Evolutionary conservation across 2,888 invertebrate species (phyloP).

Genomic region (Parnassius mnemosyne): DNA sequence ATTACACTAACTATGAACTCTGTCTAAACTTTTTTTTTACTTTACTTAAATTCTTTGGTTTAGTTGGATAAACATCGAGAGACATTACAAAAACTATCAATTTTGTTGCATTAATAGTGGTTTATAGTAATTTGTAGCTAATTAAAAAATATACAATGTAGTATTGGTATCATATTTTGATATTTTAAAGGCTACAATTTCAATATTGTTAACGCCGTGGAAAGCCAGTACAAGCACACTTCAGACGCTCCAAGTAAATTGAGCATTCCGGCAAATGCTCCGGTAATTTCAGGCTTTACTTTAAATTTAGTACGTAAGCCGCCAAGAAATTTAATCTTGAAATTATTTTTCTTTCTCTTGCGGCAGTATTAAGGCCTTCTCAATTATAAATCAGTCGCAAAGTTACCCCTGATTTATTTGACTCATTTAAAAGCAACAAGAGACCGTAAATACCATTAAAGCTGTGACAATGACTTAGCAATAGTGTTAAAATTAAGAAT

Average conservation of each 20-base stretch:
- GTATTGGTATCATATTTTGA: slow-evolving; percentile 25
- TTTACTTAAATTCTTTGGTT: slow-evolving; percentile 13
- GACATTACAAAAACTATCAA: background rate
- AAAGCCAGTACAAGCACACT: slow-evolving; percentile 42
- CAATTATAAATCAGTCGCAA: slow-evolving; percentile 42
- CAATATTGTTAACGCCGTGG: slow-evolving; percentile 56
- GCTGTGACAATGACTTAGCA: slow-evolving; percentile 23
- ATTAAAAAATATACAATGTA: background rate
- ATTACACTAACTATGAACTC: slow-evolving; percentile 15
- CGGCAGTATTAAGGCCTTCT: slow-evolving; percentile 39
- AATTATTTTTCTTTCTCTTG: slow-evolving; percentile 53
- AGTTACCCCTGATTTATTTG: slow-evolving; percentile 29
- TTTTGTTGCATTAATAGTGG: background rate
- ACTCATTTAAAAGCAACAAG: slow-evolving; percentile 26
- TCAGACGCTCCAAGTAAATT: slow-evolving; percentile 60
- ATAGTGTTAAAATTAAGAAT: background rate
- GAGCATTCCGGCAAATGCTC: slow-evolving; percentile 67
- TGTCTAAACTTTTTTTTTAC: slow-evolving; percentile 17
- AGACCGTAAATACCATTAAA: slow-evolving; percentile 22
- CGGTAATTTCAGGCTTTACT: slow-evolving; percentile 64
- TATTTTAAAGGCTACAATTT: slow-evolving; percentile 51
- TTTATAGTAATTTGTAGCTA: background rate
- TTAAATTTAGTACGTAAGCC: slow-evolving; percentile 68
- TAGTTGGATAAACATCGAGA: background rate
- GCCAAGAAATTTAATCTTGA: slow-evolving; percentile 66